Percentiles rank a stretch among this genome's conserved stretches.
phyloP scores from a whole-genome alignment of 2,888 invertebrate species.

The Lepidocyrtinus sp. region DNA sequence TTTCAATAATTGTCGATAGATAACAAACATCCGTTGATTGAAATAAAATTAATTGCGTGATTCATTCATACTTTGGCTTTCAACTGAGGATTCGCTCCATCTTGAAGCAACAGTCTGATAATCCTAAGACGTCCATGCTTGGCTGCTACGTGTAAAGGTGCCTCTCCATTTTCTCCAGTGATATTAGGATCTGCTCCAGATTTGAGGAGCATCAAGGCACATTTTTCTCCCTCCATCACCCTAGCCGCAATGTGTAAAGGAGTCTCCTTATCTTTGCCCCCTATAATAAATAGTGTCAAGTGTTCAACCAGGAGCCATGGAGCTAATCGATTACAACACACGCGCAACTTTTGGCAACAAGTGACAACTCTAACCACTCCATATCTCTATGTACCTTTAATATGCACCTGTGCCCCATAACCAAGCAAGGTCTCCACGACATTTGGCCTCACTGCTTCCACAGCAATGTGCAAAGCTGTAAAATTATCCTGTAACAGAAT shows the following conservation, averaged over 20 bases:
- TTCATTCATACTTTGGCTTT: slow-evolving; percentile 86
- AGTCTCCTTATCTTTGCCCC: slow-evolving; percentile 91
- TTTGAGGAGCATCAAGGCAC: slow-evolving; percentile 97
- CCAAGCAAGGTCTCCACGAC: slow-evolving; percentile 97
- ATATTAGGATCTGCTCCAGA: slow-evolving; percentile 98
- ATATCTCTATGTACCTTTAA: slow-evolving; percentile 77
- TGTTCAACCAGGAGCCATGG: neutral
- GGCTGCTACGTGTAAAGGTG: slow-evolving; percentile 94
- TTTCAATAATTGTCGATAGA: slow-evolving; percentile 44
- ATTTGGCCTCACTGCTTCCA: slow-evolving; percentile 92
- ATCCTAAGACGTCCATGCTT: slow-evolving; percentile 92
- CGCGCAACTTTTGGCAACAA: slow-evolving; percentile 30
- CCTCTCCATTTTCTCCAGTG: slow-evolving; percentile 95
- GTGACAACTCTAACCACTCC: neutral
- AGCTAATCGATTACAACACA: neutral
- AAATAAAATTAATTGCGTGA: neutral
- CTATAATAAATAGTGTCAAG: slow-evolving; percentile 72
- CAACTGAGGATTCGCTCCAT: slow-evolving; percentile 92
- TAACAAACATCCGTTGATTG: neutral
- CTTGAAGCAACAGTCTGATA: slow-evolving; percentile 88
- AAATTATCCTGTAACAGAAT: slow-evolving; percentile 86
- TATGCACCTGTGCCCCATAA: slow-evolving; percentile 97
- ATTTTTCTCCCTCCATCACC: slow-evolving; percentile 91
- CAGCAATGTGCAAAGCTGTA: slow-evolving; percentile 95
- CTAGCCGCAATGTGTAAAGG: slow-evolving; percentile 98